phyloP scores from a whole-genome alignment of 2,797 vertebrate genomes.

The Hybognathus amarus region DNA sequence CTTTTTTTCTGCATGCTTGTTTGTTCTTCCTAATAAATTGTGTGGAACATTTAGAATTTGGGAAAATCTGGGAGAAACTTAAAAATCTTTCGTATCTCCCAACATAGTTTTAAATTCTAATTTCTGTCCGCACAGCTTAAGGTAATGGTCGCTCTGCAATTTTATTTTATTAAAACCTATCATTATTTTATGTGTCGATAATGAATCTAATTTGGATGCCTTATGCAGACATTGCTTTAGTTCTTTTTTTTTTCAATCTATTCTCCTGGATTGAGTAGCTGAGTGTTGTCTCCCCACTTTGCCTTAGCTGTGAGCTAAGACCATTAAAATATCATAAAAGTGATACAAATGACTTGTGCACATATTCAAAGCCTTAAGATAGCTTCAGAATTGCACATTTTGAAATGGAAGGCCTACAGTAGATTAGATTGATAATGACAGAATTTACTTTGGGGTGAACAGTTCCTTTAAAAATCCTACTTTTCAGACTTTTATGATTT shows the following conservation, averaged over 20 bases:
- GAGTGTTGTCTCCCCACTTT: background rate
- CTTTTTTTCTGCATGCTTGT: background rate
- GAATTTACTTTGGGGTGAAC: background rate
- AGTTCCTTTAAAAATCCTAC: background rate
- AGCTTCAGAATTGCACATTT: background rate
- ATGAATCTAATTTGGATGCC: constrained; percentile 25
- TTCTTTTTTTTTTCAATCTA: background rate
- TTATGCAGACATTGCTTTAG: constrained; percentile 12
- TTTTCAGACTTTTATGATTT: background rate
- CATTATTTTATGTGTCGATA: constrained; percentile 24
- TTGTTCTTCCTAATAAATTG: background rate
- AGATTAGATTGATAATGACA: no score
- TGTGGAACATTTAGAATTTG: background rate
- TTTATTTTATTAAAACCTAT: constrained; percentile 39
- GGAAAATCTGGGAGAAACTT: background rate
- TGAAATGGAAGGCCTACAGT: background rate
- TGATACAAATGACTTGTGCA: background rate
- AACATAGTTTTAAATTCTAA: background rate
- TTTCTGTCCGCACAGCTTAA: background rate
- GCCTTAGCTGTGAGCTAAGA: background rate
- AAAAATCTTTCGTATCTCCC: background rate
- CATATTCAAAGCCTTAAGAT: no score
- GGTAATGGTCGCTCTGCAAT: background rate
- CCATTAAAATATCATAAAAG: background rate
- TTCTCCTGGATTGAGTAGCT: background rate